A percentile compares a stretch with the other conserved stretches of the same genome.
These are phyloP conservation scores for Leptinotarsa tumamoca DNA, from an alignment of 2,888 invertebrate species.

Conservation along the genomic window DNA sequence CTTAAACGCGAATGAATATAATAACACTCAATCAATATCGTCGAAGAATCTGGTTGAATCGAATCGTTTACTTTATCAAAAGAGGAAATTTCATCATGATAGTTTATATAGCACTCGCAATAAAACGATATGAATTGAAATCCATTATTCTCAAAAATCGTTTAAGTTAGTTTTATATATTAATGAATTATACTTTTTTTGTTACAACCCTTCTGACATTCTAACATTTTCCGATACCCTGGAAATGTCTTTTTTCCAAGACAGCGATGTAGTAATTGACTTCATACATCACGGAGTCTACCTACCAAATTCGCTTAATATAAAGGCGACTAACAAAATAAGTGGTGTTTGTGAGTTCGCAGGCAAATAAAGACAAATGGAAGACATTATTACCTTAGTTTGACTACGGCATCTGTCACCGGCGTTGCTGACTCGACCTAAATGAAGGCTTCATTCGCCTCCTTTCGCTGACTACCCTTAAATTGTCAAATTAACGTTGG, in stretches of 20 bases:
- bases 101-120: no score
- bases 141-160: no score
- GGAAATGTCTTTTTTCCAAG: not conserved
- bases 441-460: conserved; percentile 55
- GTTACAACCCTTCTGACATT: not conserved
- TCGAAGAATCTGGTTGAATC: no score
- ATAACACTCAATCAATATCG: no score
- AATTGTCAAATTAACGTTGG: conserved; percentile 25
- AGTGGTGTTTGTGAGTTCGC: conserved; percentile 55
- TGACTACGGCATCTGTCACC: conserved; percentile 60
- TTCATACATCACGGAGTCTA: conserved; percentile 36
- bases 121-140: no score
- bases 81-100: no score
- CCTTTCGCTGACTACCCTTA: conserved; percentile 53
- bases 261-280: conserved; percentile 32
- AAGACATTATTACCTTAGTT: conserved; percentile 66
- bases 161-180: no score
- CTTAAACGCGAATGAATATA: no score
- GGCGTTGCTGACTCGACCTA: conserved; percentile 46
- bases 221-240: not conserved
- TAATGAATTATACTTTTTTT: not conserved
- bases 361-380: conserved; percentile 67
- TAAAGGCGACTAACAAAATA: conserved; percentile 39
- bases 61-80: no score
- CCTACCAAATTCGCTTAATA: conserved; percentile 40